phyloP scores from a whole-genome alignment of 2,888 invertebrate genomes.

The Invenusta paracnida region DNA sequence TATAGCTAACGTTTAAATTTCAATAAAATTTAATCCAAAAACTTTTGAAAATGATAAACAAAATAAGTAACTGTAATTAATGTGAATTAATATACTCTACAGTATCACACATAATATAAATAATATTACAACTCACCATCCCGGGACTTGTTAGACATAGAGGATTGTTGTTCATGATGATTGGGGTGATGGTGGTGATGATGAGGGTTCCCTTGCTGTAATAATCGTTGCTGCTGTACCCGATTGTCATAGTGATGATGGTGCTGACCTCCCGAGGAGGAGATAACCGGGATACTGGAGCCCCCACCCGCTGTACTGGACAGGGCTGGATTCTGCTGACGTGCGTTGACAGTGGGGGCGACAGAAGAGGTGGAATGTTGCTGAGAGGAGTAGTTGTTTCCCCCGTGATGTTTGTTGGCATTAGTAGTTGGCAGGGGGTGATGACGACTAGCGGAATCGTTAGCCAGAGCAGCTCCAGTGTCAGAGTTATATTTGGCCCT shows the following conservation, averaged over 20 bases:
- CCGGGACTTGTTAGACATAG: background rate
- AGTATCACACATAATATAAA: too few relatives aligned
- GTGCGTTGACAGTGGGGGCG: background rate
- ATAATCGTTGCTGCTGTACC: background rate
- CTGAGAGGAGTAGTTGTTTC: background rate
- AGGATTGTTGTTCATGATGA: background rate
- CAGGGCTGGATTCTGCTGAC: background rate
- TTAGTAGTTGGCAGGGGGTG: too few relatives aligned
- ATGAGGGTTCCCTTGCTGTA: background rate
- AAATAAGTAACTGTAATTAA: too few relatives aligned
- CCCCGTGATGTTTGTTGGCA: too few relatives aligned
- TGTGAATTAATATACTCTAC: too few relatives aligned
- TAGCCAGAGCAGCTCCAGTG: background rate
- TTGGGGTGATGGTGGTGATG: background rate
- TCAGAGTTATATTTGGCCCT: background rate
- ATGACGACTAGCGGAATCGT: too few relatives aligned
- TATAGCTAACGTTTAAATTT: too few relatives aligned
- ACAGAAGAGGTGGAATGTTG: background rate
- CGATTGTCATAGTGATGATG: conserved; percentile 6
- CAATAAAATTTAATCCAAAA: too few relatives aligned
- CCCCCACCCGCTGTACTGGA: too few relatives aligned
- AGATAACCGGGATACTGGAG: background rate
- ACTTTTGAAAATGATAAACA: too few relatives aligned
- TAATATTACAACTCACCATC: background rate
- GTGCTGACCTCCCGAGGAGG: background rate